These are phyloP conservation scores for Dendronephthya gigantea DNA, from an alignment of 64 coral and sea anemone species.

Conservation along the genomic window DNA sequence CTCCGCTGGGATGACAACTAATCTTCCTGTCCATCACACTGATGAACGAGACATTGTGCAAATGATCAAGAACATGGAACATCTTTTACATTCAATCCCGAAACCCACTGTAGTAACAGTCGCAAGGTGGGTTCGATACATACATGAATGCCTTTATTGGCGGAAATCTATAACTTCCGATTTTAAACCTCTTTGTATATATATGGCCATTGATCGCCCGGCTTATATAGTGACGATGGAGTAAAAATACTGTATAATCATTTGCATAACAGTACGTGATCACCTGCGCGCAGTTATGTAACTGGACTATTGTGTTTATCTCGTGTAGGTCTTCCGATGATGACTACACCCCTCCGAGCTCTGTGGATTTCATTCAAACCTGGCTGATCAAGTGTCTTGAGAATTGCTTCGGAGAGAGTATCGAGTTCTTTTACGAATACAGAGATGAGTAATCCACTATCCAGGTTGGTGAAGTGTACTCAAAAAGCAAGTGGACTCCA, in stretches of 20 bases:
- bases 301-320: no score
- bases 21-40: conserved; percentile 79
- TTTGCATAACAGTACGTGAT: no score
- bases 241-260: no score
- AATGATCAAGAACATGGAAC: conserved; percentile 38
- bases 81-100: conserved; percentile 29
- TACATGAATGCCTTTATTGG: no score
- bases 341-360: conserved; percentile 34
- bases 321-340: conserved; percentile 32
- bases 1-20: conserved; percentile 76
- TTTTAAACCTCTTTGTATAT: no score
- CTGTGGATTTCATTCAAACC: conserved; percentile 21
- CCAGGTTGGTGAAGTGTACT: no score
- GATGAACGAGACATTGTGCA: conserved; percentile 51
- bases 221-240: not conserved
- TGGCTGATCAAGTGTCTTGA: conserved; percentile 17
- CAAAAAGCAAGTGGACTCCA: no score
- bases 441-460: conserved; percentile 23
- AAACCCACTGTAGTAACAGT: conserved; percentile 64
- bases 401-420: not conserved
- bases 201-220: no score
- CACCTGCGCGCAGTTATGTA: no score
- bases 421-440: conserved; percentile 22
- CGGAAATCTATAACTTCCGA: no score
- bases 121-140: conserved; percentile 43